Conservation (phyloP, 2,113 vertebrate species). For the Antidorcas marsupialis region DNA sequence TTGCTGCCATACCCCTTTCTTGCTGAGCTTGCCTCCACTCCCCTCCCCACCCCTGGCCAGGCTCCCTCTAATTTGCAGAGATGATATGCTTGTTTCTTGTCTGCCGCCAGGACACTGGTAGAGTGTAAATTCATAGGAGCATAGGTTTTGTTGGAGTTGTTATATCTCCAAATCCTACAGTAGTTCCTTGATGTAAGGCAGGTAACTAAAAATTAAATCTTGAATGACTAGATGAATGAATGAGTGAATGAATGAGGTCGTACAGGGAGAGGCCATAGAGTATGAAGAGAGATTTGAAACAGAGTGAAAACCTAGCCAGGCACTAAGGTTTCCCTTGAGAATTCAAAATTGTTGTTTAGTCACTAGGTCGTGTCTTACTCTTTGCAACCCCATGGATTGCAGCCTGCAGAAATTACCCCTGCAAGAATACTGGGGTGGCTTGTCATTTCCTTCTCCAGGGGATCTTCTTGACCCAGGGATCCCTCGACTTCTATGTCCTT, state of each 20-base stretch:
- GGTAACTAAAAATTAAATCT: not conserved
- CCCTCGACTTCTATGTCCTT: not conserved
- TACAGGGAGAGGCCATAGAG: not conserved
- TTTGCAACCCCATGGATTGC: not conserved
- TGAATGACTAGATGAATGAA: not conserved
- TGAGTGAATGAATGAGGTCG: not conserved
- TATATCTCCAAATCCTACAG: not conserved
- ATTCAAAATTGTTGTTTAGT: not conserved
- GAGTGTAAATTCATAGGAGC: not conserved
- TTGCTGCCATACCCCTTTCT: not conserved
- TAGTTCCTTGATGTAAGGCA: not conserved
- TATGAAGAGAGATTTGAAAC: not conserved
- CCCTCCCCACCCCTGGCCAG: rapidly evolving
- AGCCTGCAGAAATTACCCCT: not conserved
- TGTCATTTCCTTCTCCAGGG: not conserved
- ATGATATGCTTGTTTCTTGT: not conserved
- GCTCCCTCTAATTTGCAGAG: not conserved
- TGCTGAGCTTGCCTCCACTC: not conserved
- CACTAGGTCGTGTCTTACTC: not conserved
- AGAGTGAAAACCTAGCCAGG: not conserved
- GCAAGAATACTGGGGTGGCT: not conserved
- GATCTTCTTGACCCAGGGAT: not conserved
- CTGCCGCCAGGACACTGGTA: not conserved
- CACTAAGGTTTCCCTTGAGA: not conserved
- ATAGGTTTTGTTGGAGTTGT: not conserved